Evolutionary conservation across 2,797 vertebrate species (phyloP), one percentile per base, ranked within the genome.

Genomic region (Chloroceryle inda): DNA sequence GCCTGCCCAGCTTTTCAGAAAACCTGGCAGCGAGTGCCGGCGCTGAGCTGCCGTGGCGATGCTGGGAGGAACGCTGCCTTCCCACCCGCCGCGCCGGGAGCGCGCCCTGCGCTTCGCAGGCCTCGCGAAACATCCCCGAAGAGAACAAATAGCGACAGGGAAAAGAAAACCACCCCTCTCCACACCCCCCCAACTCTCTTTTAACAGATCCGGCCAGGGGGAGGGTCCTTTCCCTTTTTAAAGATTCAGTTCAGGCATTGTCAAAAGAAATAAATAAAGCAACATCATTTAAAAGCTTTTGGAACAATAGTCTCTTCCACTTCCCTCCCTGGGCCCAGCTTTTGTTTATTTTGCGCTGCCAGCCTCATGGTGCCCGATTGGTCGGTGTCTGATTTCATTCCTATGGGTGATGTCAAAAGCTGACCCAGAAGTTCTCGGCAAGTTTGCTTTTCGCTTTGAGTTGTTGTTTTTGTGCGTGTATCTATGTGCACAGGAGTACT

Each of bases 321-420:
- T 96, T 96, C 96, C 95, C 94, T 91, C 92, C 52, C 92, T 71
- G 96, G 94, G 94, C 96, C 89, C 89, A 75, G 95, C 96, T 97
- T 97, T 95, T 97, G 96, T 97, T 96, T 88, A 85, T 95, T 96
- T 96, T 90, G 94, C 76, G 2, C 94, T 96, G 96, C 94, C 96
- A 97, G 96, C 80, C 94, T 96, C 90, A 53, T n/a, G 77, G 93
- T 93, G 96, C 95, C 91, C 40, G 76, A 95, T 96, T 96, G 96
- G 96, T 85, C 33, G 95, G 96, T 95, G 96, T 97, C 96, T 95
- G 89, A 74, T 97, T 97, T 96, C 96, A 96, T 96, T 96, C 95
- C 91, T 96, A 64, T 77, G 97, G 94, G 66, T 78, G 79, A 93
- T 92, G 74, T 88, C 88, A 87, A 82, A 88, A 97, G 93, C 92